phyloP scores from a whole-genome alignment of 2,888 invertebrate genomes.

The Palloptera scutellata region DNA sequence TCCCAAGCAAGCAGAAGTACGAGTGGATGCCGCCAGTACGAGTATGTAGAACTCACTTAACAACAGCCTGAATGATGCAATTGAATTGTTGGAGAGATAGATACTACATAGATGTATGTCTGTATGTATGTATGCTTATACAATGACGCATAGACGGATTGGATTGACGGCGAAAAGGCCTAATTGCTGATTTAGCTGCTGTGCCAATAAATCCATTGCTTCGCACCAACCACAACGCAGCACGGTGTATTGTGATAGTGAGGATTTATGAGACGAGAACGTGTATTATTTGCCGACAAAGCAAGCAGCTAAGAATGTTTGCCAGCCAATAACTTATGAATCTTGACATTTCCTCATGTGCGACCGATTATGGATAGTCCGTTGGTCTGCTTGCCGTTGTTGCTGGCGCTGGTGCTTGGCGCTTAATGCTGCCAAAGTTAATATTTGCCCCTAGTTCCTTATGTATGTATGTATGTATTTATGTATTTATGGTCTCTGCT shows the following conservation, averaged over 20 bases:
- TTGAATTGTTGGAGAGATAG: no score
- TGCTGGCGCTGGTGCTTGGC: background rate
- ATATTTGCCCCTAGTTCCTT: background rate
- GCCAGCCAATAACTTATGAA: constrained; percentile 48
- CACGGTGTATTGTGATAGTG: background rate
- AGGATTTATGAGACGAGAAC: constrained; percentile 6
- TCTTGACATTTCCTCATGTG: constrained; percentile 48
- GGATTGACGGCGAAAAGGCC: background rate
- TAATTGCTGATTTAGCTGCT: constrained; percentile 21
- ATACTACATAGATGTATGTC: no score
- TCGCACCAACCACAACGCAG: constrained; percentile 3
- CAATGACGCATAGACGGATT: no score
- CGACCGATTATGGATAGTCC: constrained; percentile 40
- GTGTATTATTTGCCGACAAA: constrained; percentile 15
- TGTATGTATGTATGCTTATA: no score
- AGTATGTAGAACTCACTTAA: no score
- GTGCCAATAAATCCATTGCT: constrained; percentile 8
- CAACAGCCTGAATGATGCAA: no score
- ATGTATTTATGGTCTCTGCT: no score
- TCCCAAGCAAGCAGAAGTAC: no score
- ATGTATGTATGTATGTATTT: no score
- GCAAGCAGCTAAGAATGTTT: constrained; percentile 36
- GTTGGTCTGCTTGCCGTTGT: background rate
- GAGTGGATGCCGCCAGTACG: no score
- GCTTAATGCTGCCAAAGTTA: background rate